phyloP scores from a whole-genome alignment of 2,113 vertebrate species.

The Esox niger region DNA sequence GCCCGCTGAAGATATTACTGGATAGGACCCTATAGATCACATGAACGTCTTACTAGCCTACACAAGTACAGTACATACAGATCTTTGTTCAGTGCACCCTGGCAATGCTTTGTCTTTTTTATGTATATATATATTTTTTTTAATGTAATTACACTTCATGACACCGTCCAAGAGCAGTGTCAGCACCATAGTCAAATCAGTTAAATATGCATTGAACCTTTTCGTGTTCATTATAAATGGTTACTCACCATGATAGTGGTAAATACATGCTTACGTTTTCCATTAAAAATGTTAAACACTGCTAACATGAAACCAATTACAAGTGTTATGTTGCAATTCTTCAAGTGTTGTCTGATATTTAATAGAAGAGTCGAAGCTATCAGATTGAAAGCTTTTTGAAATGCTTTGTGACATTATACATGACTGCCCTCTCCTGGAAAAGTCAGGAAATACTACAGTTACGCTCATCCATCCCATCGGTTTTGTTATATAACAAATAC shows the following conservation, averaged over 20 bases:
- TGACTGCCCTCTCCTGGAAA: conserved; percentile 62
- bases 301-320: no score
- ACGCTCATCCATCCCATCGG: no score
- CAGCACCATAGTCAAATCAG: no score
- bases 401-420: conserved; percentile 38
- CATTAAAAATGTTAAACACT: no score
- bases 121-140: neutral
- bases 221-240: no score
- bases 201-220: no score
- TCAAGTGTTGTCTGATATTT: no score
- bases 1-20: conserved; percentile 36
- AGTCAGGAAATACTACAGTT: neutral
- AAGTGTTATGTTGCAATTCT: no score
- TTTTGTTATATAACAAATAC: no score
- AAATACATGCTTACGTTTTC: no score
- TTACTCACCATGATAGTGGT: no score
- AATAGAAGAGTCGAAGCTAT: no score
- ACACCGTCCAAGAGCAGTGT: neutral
- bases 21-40: conserved; percentile 16
- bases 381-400: neutral
- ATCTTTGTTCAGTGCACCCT: neutral
- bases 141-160: neutral
- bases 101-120: neutral
- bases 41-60: neutral
- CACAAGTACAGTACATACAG: neutral